Conservation (phyloP, 1,140 invertebrate genomes). For the Coenobita brevimanus region DNA sequence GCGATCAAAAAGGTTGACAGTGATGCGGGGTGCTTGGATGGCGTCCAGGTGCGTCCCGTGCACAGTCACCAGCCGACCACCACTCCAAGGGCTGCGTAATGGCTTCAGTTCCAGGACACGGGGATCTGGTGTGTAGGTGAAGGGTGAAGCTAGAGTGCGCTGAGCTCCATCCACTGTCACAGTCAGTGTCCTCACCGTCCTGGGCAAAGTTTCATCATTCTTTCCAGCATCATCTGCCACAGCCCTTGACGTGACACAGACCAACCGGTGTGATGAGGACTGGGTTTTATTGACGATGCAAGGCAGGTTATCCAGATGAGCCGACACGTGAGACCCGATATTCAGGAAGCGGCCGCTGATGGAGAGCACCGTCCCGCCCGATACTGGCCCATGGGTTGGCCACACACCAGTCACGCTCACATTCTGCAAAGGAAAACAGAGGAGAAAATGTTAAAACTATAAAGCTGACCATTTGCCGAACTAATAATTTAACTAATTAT, state of each 20-base stretch:
- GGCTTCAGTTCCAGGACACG: conserved; percentile 94
- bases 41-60: conserved; percentile 93
- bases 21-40: conserved; percentile 92
- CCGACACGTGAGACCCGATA: conserved; percentile 91
- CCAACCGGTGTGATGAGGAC: conserved; percentile 89
- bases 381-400: conserved; percentile 91
- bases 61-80: conserved; percentile 93
- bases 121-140: conserved; percentile 94
- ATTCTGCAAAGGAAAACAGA: conserved; percentile 75
- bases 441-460: neutral
- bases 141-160: conserved; percentile 82
- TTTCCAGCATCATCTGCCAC: conserved; percentile 72
- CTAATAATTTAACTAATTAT: neutral
- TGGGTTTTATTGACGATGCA: conserved; percentile 91
- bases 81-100: conserved; percentile 89
- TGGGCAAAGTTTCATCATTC: conserved; percentile 36
- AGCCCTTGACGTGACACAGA: conserved; percentile 87
- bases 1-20: conserved; percentile 84
- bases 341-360: conserved; percentile 94
- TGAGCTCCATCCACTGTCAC: conserved; percentile 90
- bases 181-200: conserved; percentile 79
- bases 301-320: conserved; percentile 89
- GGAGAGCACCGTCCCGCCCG: conserved; percentile 93
- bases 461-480: too few species aligned
- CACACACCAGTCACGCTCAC: conserved; percentile 86